Conservation (phyloP, 2,113 vertebrate genomes). For the Excalfactoria chinensis region DNA sequence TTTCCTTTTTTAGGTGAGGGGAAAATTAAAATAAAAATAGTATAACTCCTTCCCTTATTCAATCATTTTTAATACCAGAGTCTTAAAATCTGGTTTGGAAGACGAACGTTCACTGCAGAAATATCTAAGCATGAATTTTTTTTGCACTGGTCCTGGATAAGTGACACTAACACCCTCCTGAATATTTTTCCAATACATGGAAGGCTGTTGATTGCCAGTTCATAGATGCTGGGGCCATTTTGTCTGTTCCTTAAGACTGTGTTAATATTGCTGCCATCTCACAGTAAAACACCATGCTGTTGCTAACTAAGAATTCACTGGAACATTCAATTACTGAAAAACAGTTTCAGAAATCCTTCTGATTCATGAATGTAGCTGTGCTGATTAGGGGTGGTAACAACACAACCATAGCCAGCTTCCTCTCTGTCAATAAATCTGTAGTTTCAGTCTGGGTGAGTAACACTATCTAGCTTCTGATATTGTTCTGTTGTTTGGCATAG, state of each 20-base stretch:
- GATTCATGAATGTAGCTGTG: not conserved
- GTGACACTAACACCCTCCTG: slow-evolving; percentile 41
- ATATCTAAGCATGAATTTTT: slow-evolving; percentile 30
- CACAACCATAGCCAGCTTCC: not conserved
- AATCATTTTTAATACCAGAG: slow-evolving; percentile 36
- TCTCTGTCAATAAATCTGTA: not conserved
- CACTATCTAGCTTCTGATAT: not conserved
- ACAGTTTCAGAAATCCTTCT: not conserved
- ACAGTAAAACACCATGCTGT: not conserved
- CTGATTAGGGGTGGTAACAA: not conserved
- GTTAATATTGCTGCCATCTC: not conserved
- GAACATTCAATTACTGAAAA: not conserved
- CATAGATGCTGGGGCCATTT: not conserved
- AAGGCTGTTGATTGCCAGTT: not conserved
- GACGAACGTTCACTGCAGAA: slow-evolving; percentile 37
- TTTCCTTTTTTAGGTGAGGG: not conserved
- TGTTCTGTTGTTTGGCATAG: not conserved
- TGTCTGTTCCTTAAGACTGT: not conserved
- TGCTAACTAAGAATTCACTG: not conserved
- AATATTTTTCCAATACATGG: slow-evolving; percentile 13
- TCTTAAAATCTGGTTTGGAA: slow-evolving; percentile 60
- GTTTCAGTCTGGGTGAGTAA: not conserved
- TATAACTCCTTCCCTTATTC: slow-evolving; percentile 7
- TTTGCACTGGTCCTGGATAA: not conserved
- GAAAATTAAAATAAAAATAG: slow-evolving; percentile 59